Conservation (phyloP, 2,888 invertebrate genomes). For the Andrena dorsata region DNA sequence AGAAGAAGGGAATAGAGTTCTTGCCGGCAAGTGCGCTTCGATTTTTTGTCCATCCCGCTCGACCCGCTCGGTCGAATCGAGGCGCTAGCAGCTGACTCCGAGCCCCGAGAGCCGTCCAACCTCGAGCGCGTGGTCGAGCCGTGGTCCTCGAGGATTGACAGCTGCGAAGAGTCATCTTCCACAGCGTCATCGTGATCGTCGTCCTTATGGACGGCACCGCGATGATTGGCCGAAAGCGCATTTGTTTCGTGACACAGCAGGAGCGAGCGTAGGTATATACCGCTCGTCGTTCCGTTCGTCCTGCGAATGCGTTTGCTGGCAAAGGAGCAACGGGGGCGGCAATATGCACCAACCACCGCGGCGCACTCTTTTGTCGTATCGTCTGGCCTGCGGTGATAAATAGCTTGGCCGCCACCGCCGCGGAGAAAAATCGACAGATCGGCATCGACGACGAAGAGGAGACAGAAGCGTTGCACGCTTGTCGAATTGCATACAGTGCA, state of each 20-base stretch:
- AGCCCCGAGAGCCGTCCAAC: conserved; percentile 47
- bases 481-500: background rate
- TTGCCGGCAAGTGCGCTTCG: too few relatives aligned
- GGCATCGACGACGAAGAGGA: background rate
- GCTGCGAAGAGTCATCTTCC: conserved; percentile 81
- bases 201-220: conserved; percentile 69
- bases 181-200: conserved; percentile 76
- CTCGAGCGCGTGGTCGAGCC: conserved; percentile 29
- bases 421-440: conserved; percentile 6
- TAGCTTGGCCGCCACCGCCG: background rate
- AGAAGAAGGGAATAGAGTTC: background rate
- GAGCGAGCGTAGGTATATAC: conserved; percentile 56
- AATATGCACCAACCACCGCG: conserved; percentile 28
- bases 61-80: conserved; percentile 4
- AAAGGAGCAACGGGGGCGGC: conserved; percentile 55
- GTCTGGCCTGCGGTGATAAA: conserved; percentile 1
- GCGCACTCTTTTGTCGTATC: conserved; percentile 44
- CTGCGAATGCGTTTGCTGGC: conserved; percentile 19
- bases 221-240: conserved; percentile 81
- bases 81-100: conserved; percentile 13
- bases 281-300: conserved; percentile 19
- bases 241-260: conserved; percentile 85
- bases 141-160: conserved; percentile 79
- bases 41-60: background rate
- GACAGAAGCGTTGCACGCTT: background rate